A percentile compares a stretch with the other conserved stretches of the same genome.
Evolutionary conservation across 2,113 vertebrate genomes (phyloP).

Genomic region (Gopherus evgoodei): DNA sequence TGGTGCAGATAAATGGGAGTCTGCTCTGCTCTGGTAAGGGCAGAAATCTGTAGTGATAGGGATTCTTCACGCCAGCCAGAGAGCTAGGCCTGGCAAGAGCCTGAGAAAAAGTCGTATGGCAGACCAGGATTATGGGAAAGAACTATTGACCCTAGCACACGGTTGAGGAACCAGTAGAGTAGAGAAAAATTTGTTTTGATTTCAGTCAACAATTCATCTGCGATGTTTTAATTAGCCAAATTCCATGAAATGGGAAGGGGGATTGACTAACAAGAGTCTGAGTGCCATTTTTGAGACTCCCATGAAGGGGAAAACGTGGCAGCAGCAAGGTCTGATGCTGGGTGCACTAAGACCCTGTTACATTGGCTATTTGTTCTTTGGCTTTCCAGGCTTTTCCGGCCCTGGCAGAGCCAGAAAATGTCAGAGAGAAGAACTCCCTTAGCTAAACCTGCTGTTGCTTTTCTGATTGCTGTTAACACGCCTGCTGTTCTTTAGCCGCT

Average conservation of each 20-base stretch:
- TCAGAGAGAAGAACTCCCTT: not conserved
- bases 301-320: not conserved
- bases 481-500: not conserved
- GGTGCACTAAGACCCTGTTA: not conserved
- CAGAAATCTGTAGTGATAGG: not conserved
- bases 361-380: not conserved
- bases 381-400: accelerated
- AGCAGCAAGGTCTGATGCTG: not conserved
- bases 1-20: not conserved
- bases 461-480: not conserved
- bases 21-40: not conserved
- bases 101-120: not conserved
- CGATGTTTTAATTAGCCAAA: not conserved
- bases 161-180: not conserved
- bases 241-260: not conserved
- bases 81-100: too few species aligned
- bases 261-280: not conserved
- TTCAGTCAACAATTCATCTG: not conserved
- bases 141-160: not conserved
- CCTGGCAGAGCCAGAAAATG: not conserved
- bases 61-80: not conserved
- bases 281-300: not conserved
- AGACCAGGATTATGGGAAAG: not conserved
- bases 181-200: not conserved
- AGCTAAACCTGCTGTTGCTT: not conserved